phyloP scores from a whole-genome alignment of 2,888 invertebrate genomes.

The Tipula lateralis region DNA sequence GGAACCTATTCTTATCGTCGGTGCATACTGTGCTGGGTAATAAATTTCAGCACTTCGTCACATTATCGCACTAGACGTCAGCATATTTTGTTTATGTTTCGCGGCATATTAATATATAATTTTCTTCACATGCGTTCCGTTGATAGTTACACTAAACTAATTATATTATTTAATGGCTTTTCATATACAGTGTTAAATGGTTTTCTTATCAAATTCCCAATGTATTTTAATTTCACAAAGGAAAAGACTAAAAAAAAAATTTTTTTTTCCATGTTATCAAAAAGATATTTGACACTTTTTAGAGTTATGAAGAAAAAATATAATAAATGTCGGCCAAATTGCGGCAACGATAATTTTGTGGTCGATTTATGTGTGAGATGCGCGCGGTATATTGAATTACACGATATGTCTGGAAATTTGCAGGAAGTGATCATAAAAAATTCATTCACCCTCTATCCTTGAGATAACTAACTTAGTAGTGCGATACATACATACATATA shows the following conservation, averaged over 20 bases:
- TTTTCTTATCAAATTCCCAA: neutral
- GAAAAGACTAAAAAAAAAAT: neutral
- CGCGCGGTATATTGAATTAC: neutral
- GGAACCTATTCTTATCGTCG: neutral
- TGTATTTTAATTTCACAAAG: neutral
- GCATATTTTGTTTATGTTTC: neutral
- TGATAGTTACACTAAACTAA: constrained; percentile 24
- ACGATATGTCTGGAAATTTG: neutral
- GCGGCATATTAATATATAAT: neutral
- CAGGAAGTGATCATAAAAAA: neutral
- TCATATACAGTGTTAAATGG: neutral
- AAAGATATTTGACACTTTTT: neutral
- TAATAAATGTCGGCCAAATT: neutral
- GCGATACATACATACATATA: neutral
- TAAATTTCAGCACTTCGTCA: neutral
- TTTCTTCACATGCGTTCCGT: neutral
- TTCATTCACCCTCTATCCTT: neutral
- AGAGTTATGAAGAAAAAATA: neutral
- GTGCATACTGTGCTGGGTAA: constrained; percentile 2
- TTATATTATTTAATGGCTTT: neutral
- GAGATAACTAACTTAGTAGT: neutral
- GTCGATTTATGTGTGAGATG: constrained; percentile 24
- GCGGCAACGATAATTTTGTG: neutral
- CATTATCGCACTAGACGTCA: neutral
- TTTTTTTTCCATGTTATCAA: neutral